Percentiles rank a stretch among this genome's conserved stretches.
phyloP scores from a whole-genome alignment of 1,140 invertebrate genomes.

The Drosophila orena region DNA sequence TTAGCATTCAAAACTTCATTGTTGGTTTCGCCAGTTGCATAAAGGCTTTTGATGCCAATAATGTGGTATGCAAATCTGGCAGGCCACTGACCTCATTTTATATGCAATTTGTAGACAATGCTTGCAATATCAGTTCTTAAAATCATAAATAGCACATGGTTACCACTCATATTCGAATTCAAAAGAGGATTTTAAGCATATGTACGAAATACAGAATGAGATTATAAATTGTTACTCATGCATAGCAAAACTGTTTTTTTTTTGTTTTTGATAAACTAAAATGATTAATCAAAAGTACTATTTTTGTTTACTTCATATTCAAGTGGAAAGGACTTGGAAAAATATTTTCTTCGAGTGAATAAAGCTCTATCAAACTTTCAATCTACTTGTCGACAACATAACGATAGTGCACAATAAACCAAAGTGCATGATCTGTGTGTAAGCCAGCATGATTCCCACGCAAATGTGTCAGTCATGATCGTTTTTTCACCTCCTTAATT shows the following conservation, averaged over 20 bases:
- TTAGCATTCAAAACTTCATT: background rate
- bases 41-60: background rate
- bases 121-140: too few relatives aligned
- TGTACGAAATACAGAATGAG: too few relatives aligned
- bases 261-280: background rate
- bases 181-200: too few relatives aligned
- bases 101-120: too few relatives aligned
- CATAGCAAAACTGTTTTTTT: background rate
- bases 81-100: too few relatives aligned
- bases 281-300: background rate
- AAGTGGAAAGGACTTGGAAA: too few relatives aligned
- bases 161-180: too few relatives aligned
- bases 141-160: too few relatives aligned
- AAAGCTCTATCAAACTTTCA: background rate
- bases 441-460: conserved; percentile 7
- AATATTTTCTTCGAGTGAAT: background rate
- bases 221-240: too few relatives aligned
- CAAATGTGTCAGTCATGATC: conserved; percentile 21
- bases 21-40: background rate
- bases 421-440: background rate
- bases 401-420: background rate
- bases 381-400: background rate
- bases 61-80: background rate
- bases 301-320: too few relatives aligned
- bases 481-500: conserved; percentile 15